phyloP scores from a whole-genome alignment of 2,113 vertebrate species.

The Australoheros scitulus region DNA sequence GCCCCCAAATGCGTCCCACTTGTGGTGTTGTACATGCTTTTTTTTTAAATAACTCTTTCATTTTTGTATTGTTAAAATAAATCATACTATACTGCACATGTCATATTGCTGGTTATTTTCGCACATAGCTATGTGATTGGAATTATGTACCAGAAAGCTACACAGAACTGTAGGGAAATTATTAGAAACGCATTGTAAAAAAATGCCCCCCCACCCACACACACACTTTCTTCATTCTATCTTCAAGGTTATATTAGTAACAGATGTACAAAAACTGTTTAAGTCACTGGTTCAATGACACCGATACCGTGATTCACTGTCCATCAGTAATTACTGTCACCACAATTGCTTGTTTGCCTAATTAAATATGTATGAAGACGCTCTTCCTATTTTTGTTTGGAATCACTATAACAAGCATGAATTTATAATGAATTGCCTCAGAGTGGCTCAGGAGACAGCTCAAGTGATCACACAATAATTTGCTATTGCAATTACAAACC shows the following conservation, averaged over 20 bases:
- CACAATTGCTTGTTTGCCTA: constrained; percentile 47
- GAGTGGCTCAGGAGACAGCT: constrained; percentile 42
- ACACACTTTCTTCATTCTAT: not conserved
- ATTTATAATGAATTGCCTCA: constrained; percentile 61
- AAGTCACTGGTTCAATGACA: constrained; percentile 6
- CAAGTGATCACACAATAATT: constrained; percentile 58
- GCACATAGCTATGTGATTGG: rapidly evolving
- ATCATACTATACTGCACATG: not conserved
- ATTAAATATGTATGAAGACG: constrained; percentile 62
- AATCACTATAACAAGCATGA: constrained; percentile 64
- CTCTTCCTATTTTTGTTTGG: constrained; percentile 47
- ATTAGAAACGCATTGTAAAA: not conserved
- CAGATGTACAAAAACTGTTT: constrained; percentile 27
- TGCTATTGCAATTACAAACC: constrained; percentile 50
- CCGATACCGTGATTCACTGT: constrained; percentile 15
- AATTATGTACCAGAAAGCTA: not conserved
- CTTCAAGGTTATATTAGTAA: not conserved
- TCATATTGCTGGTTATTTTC: not conserved
- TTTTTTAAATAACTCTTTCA: not conserved
- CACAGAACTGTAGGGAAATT: not conserved
- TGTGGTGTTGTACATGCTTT: not conserved
- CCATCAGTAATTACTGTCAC: constrained; percentile 58
- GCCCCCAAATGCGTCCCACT: not conserved
- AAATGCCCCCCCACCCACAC: not conserved
- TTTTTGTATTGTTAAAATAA: not conserved